Evolutionary conservation across 2,888 invertebrate genomes (phyloP), one percentile per base, ranked within the genome.

Genomic region (Meghimatium bilineatum): DNA sequence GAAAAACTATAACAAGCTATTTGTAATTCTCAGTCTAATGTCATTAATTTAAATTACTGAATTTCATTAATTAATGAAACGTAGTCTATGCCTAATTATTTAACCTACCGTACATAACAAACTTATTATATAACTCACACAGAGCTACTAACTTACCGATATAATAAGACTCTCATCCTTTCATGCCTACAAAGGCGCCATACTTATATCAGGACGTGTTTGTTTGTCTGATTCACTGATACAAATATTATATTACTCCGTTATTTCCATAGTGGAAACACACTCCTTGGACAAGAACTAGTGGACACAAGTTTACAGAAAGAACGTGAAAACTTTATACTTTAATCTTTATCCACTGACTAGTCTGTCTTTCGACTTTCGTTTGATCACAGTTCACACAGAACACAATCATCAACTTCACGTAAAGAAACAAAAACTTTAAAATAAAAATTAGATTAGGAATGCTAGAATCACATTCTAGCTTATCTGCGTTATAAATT

Each of bases 111-210:
- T n/a, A n/a, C n/a, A n/a, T n/a, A n/a, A n/a, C n/a, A n/a, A n/a
- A n/a, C n/a, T n/a, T n/a, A n/a, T n/a, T n/a, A n/a, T n/a, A n/a
- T n/a, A n/a, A n/a, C n/a, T n/a, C n/a, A n/a, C n/a, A n/a, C n/a
- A n/a, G n/a, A n/a, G 17, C 32, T 17, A 3, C 20, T 67, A 8
- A 29, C 29, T 69, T 69, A 69, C 69, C 69, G 32, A 34, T 29
- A 34, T 26, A n/a, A n/a, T n/a, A 29, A 34, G 69, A 69, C 26
- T 69, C 69, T 69, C 69, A 69, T 69, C 69, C 69, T 69, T 69
- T 69, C 8, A 69, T 34, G 32, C 36, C 69, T 34, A 69, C n/a
- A 69, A 32, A 69, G 69, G 34, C 69, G 3, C n/a, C 63, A 63
- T 63, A 63, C n/a, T 63, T 10, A 69, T 69, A 69, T 69, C 34